A percentile compares a stretch with the other conserved stretches of the same genome.
phyloP scores from a whole-genome alignment of 2,888 invertebrate genomes.

The Apodemia mormo region DNA sequence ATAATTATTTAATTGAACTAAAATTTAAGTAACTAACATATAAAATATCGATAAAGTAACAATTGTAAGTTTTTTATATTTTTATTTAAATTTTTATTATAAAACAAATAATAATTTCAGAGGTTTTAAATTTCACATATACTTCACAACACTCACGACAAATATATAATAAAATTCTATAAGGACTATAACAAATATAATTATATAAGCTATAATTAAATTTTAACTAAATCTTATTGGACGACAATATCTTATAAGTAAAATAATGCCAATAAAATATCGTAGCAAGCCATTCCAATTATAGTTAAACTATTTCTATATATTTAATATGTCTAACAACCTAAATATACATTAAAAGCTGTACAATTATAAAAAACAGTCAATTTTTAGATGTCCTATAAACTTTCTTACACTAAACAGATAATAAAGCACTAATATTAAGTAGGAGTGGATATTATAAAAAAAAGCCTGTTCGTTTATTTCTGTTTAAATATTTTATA shows the following conservation, averaged over 20 bases:
- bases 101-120: too few species aligned
- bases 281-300: conserved; percentile 3
- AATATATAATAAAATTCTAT: conserved; percentile 6
- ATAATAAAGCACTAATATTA: not conserved
- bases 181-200: not conserved
- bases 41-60: too few species aligned
- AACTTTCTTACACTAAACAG: not conserved
- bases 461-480: not conserved
- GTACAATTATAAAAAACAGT: conserved; percentile 17
- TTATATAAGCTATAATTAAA: not conserved
- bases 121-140: not conserved
- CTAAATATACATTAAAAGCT: conserved; percentile 18
- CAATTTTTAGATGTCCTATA: conserved; percentile 11
- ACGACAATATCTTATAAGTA: conserved; percentile 1
- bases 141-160: conserved; percentile 13
- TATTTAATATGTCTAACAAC: not conserved
- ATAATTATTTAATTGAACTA: too few species aligned
- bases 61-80: too few species aligned
- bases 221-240: conserved; percentile 4
- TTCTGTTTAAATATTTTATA: not conserved
- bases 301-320: conserved; percentile 15
- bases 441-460: not conserved
- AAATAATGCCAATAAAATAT: conserved; percentile 10
- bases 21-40: too few species aligned
- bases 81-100: too few species aligned